Conservation (phyloP, 1,140 invertebrate species). For the Halesus radiatus region DNA sequence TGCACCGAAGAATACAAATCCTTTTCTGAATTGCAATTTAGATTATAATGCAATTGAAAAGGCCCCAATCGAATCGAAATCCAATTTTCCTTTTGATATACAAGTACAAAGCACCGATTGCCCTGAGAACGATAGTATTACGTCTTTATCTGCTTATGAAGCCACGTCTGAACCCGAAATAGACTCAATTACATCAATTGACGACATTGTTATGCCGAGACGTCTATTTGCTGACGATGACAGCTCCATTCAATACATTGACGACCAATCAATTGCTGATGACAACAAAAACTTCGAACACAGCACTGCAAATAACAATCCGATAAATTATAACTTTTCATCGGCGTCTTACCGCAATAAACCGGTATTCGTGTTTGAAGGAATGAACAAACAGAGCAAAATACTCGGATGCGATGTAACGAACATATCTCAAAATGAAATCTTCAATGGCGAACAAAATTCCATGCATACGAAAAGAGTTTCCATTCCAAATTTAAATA, state of each 20-base stretch:
- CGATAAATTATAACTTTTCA: conserved; percentile 36
- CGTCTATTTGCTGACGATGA: conserved; percentile 63
- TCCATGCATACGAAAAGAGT: conserved; percentile 19
- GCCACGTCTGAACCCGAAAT: conserved; percentile 45
- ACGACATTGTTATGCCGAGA: conserved; percentile 60
- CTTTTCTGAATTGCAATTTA: conserved; percentile 62
- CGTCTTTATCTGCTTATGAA: conserved; percentile 59
- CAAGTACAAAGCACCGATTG: conserved; percentile 49
- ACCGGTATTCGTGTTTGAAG: conserved; percentile 51
- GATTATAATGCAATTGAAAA: conserved; percentile 34
- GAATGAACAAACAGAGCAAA: conserved; percentile 68
- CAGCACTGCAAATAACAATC: conserved; percentile 43
- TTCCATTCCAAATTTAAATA: conserved; percentile 23
- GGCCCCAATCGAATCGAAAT: background rate
- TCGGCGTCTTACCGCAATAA: background rate
- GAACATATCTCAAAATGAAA: conserved; percentile 65
- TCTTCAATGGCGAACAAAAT: conserved; percentile 65
- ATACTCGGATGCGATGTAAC: conserved; percentile 67
- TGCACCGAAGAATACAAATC: conserved; percentile 64
- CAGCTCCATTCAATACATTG: conserved; percentile 34
- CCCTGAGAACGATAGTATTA: conserved; percentile 60
- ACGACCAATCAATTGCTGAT: conserved; percentile 37
- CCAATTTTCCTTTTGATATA: conserved; percentile 55
- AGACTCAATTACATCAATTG: conserved; percentile 40
- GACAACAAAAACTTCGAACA: conserved; percentile 38